Evolutionary conservation across 2,888 invertebrate genomes (phyloP).

Genomic region (Cephus pygmeus): DNA sequence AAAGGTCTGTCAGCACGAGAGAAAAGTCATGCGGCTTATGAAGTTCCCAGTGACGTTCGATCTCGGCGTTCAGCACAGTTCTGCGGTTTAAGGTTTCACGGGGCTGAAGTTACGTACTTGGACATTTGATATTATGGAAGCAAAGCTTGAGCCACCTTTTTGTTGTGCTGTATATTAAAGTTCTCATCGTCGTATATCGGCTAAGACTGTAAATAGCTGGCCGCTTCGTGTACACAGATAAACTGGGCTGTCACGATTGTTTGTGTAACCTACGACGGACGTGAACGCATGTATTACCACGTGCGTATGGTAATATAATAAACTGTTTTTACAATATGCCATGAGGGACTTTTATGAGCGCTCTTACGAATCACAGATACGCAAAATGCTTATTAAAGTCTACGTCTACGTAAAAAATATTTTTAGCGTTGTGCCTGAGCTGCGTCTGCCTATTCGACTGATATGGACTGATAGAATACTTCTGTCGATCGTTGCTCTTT

Average conservation of each 20-base stretch:
- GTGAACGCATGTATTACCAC: not conserved
- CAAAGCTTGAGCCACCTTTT: not conserved
- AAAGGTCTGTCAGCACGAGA: too few species aligned
- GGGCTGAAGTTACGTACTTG: too few species aligned
- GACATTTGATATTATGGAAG: not conserved
- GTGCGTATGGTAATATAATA: conserved; percentile 16
- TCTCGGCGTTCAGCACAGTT: too few species aligned
- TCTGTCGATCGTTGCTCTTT: too few species aligned
- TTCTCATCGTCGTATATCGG: conserved; percentile 14
- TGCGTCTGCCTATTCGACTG: too few species aligned
- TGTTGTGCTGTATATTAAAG: conserved; percentile 15
- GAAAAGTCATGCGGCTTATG: too few species aligned
- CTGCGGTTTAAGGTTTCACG: too few species aligned
- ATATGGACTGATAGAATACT: too few species aligned
- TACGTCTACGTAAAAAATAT: too few species aligned
- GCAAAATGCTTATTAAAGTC: not conserved
- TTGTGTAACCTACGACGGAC: conserved; percentile 18
- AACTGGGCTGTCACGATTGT: conserved; percentile 13
- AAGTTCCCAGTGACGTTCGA: too few species aligned
- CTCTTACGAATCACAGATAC: not conserved
- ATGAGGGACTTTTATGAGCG: conserved; percentile 1
- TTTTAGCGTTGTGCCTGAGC: too few species aligned
- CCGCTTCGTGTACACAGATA: conserved; percentile 8
- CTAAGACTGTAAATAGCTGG: conserved; percentile 16
- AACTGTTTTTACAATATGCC: conserved; percentile 26